Evolutionary conservation across 2,113 vertebrate genomes (phyloP), one percentile per base, ranked within the genome.

Genomic region (Struthio camelus): DNA sequence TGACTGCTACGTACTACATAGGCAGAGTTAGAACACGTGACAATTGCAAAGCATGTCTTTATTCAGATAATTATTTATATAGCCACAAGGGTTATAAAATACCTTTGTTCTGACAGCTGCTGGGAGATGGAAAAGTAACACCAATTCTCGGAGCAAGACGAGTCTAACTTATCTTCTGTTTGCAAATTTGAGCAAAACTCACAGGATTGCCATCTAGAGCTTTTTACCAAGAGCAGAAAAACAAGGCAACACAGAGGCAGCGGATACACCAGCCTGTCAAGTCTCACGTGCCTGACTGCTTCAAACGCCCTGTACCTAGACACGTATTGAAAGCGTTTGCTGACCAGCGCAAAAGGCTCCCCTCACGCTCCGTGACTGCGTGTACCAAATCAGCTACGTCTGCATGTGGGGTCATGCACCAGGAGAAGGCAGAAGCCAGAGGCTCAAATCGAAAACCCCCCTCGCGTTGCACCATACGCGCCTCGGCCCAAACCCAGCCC

Each of bases 61-160:
- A 72, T 24, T 88, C 85, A 78, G 11, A 2, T 44, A 91, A 62
- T 40, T 87, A n/a, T 75, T 94, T 75, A 73, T 71, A 38, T 54
- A 80, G 76, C 8, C 36, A 59, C 54, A 94, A 88, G 89, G 80
- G 72, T 96, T 89, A 87, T 34, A 77, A 95, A 87, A 87, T 65
- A 87, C n/a, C 66, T 94, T 95, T 91, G 72, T 90, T 93, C 82
- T 71, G 85, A 88, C 59, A 85, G 79, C 87, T 85, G 53, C 64
- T 72, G 34, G 24, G 53, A 91, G 48, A 78, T 13, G 24, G 28
- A 58, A 64, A 78, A 81, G 53, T 22, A 81, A 22, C 40, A 93
- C 36, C 59, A 69, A 24, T 40, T 77, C 36, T 72, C 24, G 28
- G 13, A 76, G 19, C 27, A 84, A 61, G 80, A 81, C 30, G 6